Evolutionary conservation across 2,113 vertebrate genomes (phyloP).

Genomic region (Cochlearius cochlearius): DNA sequence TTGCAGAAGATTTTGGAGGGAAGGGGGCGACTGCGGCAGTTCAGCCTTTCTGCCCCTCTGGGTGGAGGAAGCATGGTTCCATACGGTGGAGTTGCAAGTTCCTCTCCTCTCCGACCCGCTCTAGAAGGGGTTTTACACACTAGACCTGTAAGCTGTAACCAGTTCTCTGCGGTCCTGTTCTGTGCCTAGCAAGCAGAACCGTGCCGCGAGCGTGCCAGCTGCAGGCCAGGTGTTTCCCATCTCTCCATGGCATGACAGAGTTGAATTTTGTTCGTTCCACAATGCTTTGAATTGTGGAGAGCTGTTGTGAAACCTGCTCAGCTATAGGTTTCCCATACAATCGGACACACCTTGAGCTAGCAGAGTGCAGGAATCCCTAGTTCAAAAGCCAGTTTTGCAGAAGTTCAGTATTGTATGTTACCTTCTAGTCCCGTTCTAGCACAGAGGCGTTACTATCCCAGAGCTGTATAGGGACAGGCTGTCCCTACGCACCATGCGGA

Average conservation of each 20-base stretch:
- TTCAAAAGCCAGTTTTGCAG: not conserved
- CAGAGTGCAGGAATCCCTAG: not conserved
- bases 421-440: not conserved
- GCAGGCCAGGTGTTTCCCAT: not conserved
- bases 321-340: not conserved
- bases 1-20: not conserved
- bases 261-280: not conserved
- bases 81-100: not conserved
- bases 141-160: not conserved
- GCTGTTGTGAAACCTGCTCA: not conserved
- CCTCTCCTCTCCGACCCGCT: not conserved
- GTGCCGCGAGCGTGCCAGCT: rapidly evolving
- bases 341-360: not conserved
- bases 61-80: not conserved
- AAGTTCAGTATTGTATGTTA: not conserved
- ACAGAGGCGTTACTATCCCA: not conserved
- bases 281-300: not conserved
- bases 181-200: not conserved
- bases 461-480: not conserved
- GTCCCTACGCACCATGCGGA: not conserved
- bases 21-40: too few relatives aligned
- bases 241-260: not conserved
- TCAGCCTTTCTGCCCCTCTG: not conserved
- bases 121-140: not conserved
- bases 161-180: not conserved